These are phyloP conservation scores for Potamarius usumacintae DNA, from an alignment of 2,113 vertebrate genomes.

Conservation along the genomic window DNA sequence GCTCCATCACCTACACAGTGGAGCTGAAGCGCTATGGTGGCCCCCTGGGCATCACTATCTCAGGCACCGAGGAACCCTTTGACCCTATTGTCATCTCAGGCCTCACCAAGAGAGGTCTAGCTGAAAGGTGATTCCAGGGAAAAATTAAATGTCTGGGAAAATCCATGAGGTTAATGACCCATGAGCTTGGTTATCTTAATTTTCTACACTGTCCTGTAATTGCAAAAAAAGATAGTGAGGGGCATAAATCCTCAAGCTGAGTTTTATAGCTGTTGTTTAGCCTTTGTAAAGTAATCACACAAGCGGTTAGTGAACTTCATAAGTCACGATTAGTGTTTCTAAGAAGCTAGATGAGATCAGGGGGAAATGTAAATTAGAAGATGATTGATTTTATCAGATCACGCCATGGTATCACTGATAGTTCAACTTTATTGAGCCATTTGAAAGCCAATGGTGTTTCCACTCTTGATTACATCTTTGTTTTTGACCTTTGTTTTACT, in stretches of 20 bases:
- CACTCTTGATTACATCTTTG: background rate
- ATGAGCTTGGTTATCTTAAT: too few species aligned
- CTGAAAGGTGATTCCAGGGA: constrained; percentile 80
- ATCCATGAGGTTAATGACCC: background rate
- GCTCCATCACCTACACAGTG: constrained; percentile 95
- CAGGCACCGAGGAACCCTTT: constrained; percentile 94
- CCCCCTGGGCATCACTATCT: constrained; percentile 96
- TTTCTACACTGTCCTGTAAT: background rate
- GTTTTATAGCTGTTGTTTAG: constrained; percentile 8
- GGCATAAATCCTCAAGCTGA: background rate
- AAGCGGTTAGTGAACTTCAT: background rate
- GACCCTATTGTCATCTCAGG: constrained; percentile 95
- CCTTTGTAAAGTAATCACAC: constrained; percentile 16
- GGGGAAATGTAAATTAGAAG: background rate
- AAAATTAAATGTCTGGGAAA: background rate
- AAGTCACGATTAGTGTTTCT: background rate
- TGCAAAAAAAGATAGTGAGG: background rate
- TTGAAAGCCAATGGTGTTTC: background rate
- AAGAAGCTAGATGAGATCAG: background rate
- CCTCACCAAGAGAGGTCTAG: constrained; percentile 90
- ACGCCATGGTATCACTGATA: background rate
- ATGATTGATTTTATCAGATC: background rate
- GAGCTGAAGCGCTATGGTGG: constrained; percentile 92
- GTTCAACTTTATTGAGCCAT: background rate
- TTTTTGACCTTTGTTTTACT: background rate